Evolutionary conservation across 2,888 invertebrate species (phyloP), one percentile per base, ranked within the genome.

Genomic region (Ceriagrion tenellum): DNA sequence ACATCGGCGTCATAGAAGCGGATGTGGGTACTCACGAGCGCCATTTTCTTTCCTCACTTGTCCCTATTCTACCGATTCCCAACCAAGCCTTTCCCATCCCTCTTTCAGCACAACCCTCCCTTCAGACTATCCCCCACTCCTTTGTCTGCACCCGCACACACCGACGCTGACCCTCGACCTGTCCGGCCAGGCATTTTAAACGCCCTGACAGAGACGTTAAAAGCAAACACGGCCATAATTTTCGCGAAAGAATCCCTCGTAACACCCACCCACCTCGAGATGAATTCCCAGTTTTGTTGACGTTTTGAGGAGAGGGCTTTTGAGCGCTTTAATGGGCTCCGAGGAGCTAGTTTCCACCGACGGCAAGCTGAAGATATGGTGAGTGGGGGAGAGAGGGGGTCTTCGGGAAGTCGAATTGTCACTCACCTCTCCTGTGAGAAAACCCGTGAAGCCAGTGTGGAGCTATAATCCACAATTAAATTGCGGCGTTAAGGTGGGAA

Each of bases 141-240:
- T 55, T 89, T 55, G 23, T 47, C 69, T 35, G 1, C 59, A 59
- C 59, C 13, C 4, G 59, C 59, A 20, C 20, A 8, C 40, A n/a
- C 30, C n/a, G 26, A n/a, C 69, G 40, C 69, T 69, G 69, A 63
- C 47, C 69, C 40, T 69, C 93, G 93, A 93, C 93, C 93, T 69
- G 47, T 47, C 47, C 69, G 93, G n/a, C 59, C 90, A 81, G 81
- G 81, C 55, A 56, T 93, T 93, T 47, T 93, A 56, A 59, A 59
- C 69, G 47, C 93, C 47, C 69, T 69, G 93, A 93, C 93, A 93
- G 56, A 47, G 93, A 69, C 40, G 40, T 55, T 93, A 93, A 59
- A 69, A 93, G 93, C 93, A 93, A 93, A 93, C 93, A 93, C n/a
- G n/a, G 69, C 93, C 93, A 69, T 93, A 93, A 93, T 93, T 93